A percentile compares a stretch with the other conserved stretches of the same genome.
Evolutionary conservation across 2,888 invertebrate genomes (phyloP).

Genomic region (Campoplex nolae): DNA sequence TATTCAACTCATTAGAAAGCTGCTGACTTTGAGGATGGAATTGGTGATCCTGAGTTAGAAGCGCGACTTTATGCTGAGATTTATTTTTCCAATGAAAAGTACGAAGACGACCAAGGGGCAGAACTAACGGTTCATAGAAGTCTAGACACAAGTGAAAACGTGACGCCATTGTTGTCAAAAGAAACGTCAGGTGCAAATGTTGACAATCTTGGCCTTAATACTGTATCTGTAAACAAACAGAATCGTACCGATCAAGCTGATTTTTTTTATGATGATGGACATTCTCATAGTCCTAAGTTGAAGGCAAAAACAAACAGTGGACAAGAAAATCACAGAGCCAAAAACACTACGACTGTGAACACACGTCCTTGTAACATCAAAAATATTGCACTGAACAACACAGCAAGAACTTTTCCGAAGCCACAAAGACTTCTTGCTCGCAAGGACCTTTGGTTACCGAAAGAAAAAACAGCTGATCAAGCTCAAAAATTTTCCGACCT

Average conservation of each 20-base stretch:
- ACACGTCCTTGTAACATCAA: background rate
- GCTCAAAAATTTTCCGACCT: no score
- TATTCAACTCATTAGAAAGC: constrained; percentile 32
- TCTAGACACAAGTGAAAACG: no score
- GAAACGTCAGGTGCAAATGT: background rate
- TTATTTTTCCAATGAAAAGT: constrained; percentile 75
- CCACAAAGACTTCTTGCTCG: constrained; percentile 17
- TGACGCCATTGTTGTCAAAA: background rate
- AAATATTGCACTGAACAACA: background rate
- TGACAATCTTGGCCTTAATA: background rate
- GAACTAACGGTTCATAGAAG: constrained; percentile 6
- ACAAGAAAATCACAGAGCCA: background rate
- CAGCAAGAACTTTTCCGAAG: background rate
- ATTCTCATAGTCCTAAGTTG: background rate
- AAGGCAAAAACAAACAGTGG: background rate
- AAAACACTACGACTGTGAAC: background rate
- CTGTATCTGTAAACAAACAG: background rate
- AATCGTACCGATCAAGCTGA: background rate
- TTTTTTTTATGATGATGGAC: constrained; percentile 5
- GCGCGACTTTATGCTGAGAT: constrained; percentile 78
- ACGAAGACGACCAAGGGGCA: constrained; percentile 38
- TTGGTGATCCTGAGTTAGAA: constrained; percentile 74
- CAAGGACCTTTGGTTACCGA: constrained; percentile 45
- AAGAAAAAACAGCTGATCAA: background rate
- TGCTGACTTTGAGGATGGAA: constrained; percentile 38